Conservation (phyloP, 2,888 invertebrate species). For the Steinernema scapterisci region DNA sequence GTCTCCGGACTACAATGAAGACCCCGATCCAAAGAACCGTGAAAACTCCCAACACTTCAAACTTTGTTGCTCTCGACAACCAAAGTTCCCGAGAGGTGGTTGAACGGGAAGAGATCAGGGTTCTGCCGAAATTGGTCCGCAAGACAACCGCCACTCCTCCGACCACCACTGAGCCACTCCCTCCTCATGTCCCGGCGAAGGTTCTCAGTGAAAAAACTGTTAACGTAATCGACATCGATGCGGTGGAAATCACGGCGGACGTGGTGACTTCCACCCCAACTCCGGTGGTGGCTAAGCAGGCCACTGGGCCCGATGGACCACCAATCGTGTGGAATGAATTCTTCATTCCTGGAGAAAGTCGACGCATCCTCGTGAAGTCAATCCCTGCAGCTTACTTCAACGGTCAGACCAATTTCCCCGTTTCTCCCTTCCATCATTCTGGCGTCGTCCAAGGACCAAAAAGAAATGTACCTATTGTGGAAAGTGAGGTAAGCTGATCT, state of each 20-base stretch:
- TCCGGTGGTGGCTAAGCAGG: not conserved
- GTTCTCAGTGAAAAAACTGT: not conserved
- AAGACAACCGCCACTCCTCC: not conserved
- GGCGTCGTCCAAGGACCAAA: not conserved
- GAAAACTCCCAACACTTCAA: conserved; percentile 11
- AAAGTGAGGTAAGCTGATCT: conserved; percentile 2
- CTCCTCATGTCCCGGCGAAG: not conserved
- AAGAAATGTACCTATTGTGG: not conserved
- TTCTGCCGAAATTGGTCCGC: not conserved
- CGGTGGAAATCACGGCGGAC: not conserved
- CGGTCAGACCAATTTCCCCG: not conserved
- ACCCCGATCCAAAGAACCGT: not conserved
- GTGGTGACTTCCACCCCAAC: not conserved
- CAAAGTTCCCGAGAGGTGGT: conserved; percentile 24
- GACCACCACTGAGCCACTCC: not conserved
- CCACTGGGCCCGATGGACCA: not conserved
- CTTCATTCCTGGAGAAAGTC: conserved; percentile 5
- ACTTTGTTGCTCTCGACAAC: conserved; percentile 23
- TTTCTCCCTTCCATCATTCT: not conserved
- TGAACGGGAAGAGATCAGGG: conserved; percentile 4
- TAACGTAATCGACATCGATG: not conserved
- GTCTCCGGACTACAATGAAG: not conserved
- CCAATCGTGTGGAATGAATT: conserved; percentile 17
- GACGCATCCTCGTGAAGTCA: conserved; percentile 3
- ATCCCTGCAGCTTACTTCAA: not conserved